Base-by-base conservation (phyloP, 2,888 invertebrate species). In the Leptinotarsa haldemani region DNA sequence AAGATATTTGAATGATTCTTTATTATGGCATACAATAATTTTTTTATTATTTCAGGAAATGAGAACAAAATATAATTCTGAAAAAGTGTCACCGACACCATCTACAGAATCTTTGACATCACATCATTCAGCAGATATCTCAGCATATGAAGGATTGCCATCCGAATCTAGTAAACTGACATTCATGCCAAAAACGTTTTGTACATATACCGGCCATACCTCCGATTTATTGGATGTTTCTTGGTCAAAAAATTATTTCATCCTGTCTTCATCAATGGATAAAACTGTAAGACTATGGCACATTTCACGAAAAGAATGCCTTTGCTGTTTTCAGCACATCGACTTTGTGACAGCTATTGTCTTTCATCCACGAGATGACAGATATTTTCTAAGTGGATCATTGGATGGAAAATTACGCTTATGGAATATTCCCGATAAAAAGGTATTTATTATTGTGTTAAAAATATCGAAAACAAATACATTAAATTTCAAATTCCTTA, bases 371-470 rank as follows among this genome's bases (percentile, higher is more conserved):
- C 90, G 95, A 71, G 95, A 95, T 83, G 95, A 95, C 86, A 88
- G 95, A 40, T 93, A 98, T 87, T 99, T 99, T 88, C 89, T 99
- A 50, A 98, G 98, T 74, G 99, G 99, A 18, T 98, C 98, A 22
- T 89, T 99, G 65, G 99, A 99, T 87, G 99, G 99, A 1, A 99
- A 99, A 88, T 89, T 99, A 67, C 90, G 99, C n/a, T 89, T 99
- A 9, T 99, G 99, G 99, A 98, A 99, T 88, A 99, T 99, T 85
- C 98, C 99, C 0, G 99, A 99, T 86, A 99, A 99, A 87, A 98
- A 98, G 88, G 91, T 91, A 77, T 66, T 65, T 48, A 56, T 56
- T 40, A 40, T 40, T 40, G 9, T 2, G 40, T 12, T 40, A 40
- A 9, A 40, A 40, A 40, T 40, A 9, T 40, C 12, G 9, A 40